Base-by-base conservation (phyloP, 2,113 vertebrate species). In the Notothenia coriiceps region DNA sequence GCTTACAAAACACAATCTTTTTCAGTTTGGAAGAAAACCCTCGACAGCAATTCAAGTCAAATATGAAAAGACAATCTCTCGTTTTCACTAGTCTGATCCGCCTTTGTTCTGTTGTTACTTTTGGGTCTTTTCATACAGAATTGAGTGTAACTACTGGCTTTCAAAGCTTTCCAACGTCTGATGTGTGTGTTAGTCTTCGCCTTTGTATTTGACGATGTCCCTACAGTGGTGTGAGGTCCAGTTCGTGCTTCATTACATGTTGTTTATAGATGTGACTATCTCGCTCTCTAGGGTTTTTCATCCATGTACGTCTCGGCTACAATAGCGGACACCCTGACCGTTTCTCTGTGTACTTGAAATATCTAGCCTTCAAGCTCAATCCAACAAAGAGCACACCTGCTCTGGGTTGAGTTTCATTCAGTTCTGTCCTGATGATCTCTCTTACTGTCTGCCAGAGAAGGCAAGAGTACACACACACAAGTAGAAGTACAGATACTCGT, bases 371-470 rank as follows among this genome's bases (percentile, higher is more conserved):
- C 44, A 65, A 66, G 51, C 59, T 20, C 29, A 20, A 72, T 8
- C 59, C 40, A 47, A 74, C 33, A 50, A 74, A 70, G 46, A 65
- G 69, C 40, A 50, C 84, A 78, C 57, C 64, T 74, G 57, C 63
- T 35, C 46, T 29, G 46, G 69, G 25, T 74, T 65, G 8, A 50
- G 22, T 74, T 74, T 80, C 83, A 33, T 17, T 54, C 52, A 8
- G 2, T 22, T 57, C 29, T 13, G 18, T 66, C 4, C 25, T 40
- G 43, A 57, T 50, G 20, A 55, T 51, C 14, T 54, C 47, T 49
- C 3, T 35, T 40, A 40, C 35, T 40, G 35, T 7, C 29, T 29
- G 29, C 29, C 29, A 29, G 29, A 29, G 29, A 29, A 0, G 29
- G 29, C 29, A 29, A 29, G 3, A 29, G 29, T 29, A 29, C 29